Evolutionary conservation across 2,113 vertebrate species (phyloP).

Genomic region (Dolichallabes microphthalmus): DNA sequence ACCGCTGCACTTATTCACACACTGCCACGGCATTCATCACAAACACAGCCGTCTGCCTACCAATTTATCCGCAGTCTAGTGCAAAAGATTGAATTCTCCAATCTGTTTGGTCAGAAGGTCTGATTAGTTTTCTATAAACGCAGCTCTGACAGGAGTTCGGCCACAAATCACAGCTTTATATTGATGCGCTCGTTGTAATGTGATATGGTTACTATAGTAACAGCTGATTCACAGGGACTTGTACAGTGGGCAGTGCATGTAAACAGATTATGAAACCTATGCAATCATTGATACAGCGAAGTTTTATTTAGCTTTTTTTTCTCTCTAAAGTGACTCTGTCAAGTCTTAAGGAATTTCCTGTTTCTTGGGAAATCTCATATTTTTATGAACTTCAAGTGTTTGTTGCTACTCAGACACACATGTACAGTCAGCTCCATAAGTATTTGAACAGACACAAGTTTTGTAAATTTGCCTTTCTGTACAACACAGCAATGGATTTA

Average conservation of each 20-base stretch:
- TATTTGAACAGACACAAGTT: too few species aligned
- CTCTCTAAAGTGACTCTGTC: too few species aligned
- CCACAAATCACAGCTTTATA: neutral
- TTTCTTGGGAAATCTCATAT: too few species aligned
- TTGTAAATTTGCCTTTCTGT: too few species aligned
- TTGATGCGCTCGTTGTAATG: neutral
- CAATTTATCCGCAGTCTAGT: neutral
- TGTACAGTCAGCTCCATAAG: too few species aligned
- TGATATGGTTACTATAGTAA: neutral
- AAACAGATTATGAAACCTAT: neutral
- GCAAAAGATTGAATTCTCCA: neutral
- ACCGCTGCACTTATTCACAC: constrained; percentile 17
- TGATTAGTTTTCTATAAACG: neutral
- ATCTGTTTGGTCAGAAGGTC: neutral
- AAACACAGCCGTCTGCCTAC: neutral
- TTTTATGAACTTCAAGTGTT: neutral
- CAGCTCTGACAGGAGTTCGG: neutral
- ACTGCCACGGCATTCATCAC: constrained; percentile 12
- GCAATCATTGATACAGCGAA: neutral
- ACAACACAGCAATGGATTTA: too few species aligned
- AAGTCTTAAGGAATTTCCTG: too few species aligned
- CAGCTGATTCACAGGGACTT: neutral
- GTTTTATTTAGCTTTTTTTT: neutral
- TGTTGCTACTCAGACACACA: too few species aligned
- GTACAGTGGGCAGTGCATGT: neutral